Base-by-base conservation (phyloP, 1,140 invertebrate species). In the Dendroctonus valens region DNA sequence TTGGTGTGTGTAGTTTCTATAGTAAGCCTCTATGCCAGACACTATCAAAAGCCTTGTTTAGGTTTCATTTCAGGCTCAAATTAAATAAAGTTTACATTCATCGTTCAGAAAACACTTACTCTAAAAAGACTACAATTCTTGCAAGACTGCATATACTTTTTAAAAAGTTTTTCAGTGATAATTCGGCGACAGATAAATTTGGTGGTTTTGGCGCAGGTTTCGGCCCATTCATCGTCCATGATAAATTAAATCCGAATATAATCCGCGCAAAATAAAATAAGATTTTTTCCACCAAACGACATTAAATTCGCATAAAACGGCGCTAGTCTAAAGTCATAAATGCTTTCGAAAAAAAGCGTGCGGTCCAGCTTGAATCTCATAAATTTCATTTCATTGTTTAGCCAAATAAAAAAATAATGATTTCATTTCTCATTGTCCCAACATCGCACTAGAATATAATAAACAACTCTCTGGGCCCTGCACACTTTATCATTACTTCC, bases 371-470 rank as follows among this genome's bases (percentile, higher is more conserved):
- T 55, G 51, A 40, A 48, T 55, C 51, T 51, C 61, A 63, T 63
- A 63, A 63, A 63, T 63, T 63, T 54, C 49, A 54, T 63, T 63
- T 63, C 61, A 63, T 63, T 63, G 61, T 63, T 54, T 54, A 63
- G 41, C 41, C 41, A 39, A 63, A 63, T 63, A 63, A 63, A 63
- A 60, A 63, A 63, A 63, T 63, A 63, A 62, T 60, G 65, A 71
- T 67, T 72, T 69, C 54, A 69, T 70, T 68, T 67, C 69, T 72
- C 69, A 72, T 70, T 70, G 71, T 72, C 64, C 65, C 61, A 61
- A 62, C 62, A 72, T 65, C 70, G 69, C 67, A 67, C 65, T 70
- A 67, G 68, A 70, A 72, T 70, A 72, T 72, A 72, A 72, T 72
- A 68, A 66, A 70, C 69, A 69, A 69, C 65, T 67, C 64, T 49